These are phyloP conservation scores for Pogonognathellus flavescens DNA, from an alignment of 1,140 invertebrate genomes.

Conservation along the genomic window DNA sequence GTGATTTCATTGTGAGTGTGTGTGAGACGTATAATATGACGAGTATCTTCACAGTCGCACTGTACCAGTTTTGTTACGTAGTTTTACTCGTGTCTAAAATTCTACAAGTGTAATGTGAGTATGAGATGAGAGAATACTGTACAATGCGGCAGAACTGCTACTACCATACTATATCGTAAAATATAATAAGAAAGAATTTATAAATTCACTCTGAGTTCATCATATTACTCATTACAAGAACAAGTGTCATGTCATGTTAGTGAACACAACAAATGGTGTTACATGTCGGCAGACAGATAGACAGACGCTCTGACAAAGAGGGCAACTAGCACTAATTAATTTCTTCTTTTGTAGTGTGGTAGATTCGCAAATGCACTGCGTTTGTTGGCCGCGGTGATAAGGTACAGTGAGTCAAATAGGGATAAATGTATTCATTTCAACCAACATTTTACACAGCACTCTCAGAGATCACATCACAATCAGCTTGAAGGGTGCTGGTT, in stretches of 20 bases:
- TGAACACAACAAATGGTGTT: constrained; percentile 28
- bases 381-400: not conserved
- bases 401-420: constrained; percentile 16
- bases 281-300: constrained; percentile 42
- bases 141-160: too few relatives aligned
- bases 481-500: constrained; percentile 45
- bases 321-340: constrained; percentile 38
- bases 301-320: constrained; percentile 38
- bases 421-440: constrained; percentile 4
- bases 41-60: too few relatives aligned
- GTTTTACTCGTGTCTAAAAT: not conserved
- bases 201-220: constrained; percentile 26
- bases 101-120: too few relatives aligned
- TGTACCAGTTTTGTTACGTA: too few relatives aligned
- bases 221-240: constrained; percentile 46
- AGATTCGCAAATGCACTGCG: not conserved
- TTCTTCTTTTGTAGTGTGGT: constrained; percentile 29
- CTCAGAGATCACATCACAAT: not conserved
- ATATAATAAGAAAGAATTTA: not conserved
- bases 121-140: too few relatives aligned
- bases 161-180: too few relatives aligned
- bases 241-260: constrained; percentile 41
- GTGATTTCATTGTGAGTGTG: not conserved
- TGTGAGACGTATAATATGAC: too few relatives aligned
- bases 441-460: not conserved